Base-by-base conservation (phyloP, 2,888 invertebrate genomes). In the Diarsia brunnea region DNA sequence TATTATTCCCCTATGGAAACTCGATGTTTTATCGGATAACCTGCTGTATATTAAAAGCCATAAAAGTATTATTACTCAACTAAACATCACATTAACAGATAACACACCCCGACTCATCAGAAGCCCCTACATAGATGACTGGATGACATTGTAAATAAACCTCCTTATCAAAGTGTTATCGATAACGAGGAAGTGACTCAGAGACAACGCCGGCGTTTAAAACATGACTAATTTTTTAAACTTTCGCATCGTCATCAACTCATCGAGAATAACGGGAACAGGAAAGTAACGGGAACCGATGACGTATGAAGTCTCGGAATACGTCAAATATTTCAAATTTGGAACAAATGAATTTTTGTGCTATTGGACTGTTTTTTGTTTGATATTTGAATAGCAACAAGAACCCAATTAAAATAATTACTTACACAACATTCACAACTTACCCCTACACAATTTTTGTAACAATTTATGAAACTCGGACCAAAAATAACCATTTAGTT, bases 141-240 rank as follows among this genome's bases (percentile, higher is more conserved):
- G 43, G 73, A 53, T 85, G 49, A 73, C 73, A 77, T 77, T 78
- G 77, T 82, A 85, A 85, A 84, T 79, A 80, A 73, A 53, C 75
- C 74, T 80, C 75, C 73, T 82, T 83, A 82, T 84, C 83, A 75
- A 74, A 73, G 60, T 75, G 69, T 76, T 80, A 79, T 73, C 67
- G 78, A 74, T 82, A 82, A 65, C n/a, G 53, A 76, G 84, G 82
- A 84, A 81, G 68, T 87, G 89, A 87, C 63, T 87, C 84, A 84
- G 47, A 81, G 85, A 77, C 81, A 79, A 77, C 72, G 83, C 75
- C 84, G 81, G 77, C 85, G 82, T 81, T 74, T 84, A 73, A 83
- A 77, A 84, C 45, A 84, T 86, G 84, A 87, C 74, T 79, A 79
- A 86, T 19, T 61, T 77, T 76, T 73, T 73, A 69, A 60, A 72